phyloP scores from a whole-genome alignment of 2,797 vertebrate genomes.

The Carduelis carduelis region DNA sequence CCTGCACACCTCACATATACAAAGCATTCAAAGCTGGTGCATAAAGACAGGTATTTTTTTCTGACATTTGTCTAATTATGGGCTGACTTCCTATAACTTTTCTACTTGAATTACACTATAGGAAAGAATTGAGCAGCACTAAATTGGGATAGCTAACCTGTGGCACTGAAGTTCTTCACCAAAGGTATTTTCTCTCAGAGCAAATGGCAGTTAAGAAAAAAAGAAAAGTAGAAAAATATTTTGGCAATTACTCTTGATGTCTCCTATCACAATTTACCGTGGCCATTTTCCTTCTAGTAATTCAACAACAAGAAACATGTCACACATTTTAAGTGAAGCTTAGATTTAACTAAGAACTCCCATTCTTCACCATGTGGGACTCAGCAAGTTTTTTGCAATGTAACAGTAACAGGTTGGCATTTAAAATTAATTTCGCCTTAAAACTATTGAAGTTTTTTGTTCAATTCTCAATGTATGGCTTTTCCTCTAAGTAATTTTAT shows the following conservation, averaged over 20 bases:
- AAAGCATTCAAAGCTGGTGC: neutral
- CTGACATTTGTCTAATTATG: neutral
- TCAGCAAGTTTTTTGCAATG: neutral
- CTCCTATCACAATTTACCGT: neutral
- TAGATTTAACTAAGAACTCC: neutral
- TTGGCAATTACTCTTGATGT: neutral
- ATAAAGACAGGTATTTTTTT: neutral
- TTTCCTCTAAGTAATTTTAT: neutral
- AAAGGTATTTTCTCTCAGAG: neutral
- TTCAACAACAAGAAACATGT: neutral
- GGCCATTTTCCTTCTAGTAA: neutral
- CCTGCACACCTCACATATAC: neutral
- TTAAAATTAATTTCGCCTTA: neutral
- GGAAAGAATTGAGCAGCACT: neutral
- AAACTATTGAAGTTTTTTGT: neutral
- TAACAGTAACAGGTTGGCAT: neutral
- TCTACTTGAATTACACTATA: neutral
- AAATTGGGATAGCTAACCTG: neutral
- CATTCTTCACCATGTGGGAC: accelerated
- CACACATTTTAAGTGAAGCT: neutral
- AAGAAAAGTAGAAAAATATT: neutral
- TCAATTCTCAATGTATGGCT: neutral
- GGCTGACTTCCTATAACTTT: neutral
- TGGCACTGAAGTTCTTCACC: neutral
- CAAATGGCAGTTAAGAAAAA: neutral